A percentile compares a stretch with the other conserved stretches of the same genome.
These are phyloP conservation scores for Anas capensis DNA, from an alignment of 2,797 vertebrate genomes.

Conservation along the genomic window DNA sequence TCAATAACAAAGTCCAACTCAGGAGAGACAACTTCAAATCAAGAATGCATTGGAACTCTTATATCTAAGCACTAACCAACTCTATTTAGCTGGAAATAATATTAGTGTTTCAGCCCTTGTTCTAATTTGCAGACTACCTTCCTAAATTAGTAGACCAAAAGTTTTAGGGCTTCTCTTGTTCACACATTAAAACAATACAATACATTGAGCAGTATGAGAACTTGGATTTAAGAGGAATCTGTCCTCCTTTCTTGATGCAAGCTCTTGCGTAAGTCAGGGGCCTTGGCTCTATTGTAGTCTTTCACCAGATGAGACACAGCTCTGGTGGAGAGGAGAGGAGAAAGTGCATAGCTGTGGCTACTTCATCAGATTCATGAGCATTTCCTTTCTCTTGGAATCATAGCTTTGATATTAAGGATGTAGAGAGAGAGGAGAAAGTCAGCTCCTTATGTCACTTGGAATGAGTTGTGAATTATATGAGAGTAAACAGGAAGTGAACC, in stretches of 20 bases:
- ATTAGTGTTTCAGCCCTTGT: neutral
- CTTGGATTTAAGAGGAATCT: neutral
- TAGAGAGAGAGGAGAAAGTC: neutral
- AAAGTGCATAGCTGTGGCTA: accelerated
- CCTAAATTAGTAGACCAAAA: neutral
- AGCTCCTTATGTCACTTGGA: neutral
- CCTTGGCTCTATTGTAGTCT: neutral
- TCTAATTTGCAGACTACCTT: neutral
- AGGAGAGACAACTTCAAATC: neutral
- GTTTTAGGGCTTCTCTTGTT: neutral
- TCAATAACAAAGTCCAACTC: neutral
- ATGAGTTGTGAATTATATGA: neutral
- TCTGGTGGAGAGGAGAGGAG: neutral
- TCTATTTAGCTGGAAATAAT: neutral
- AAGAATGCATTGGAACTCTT: neutral
- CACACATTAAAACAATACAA: neutral
- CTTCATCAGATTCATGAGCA: neutral
- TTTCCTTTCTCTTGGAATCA: neutral
- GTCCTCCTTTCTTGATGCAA: neutral
- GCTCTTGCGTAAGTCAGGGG: neutral
- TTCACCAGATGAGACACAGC: neutral
- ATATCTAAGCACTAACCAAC: neutral
- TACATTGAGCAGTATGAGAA: neutral
- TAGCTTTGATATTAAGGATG: neutral
- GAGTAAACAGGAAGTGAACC: neutral